A percentile compares a stretch with the other conserved stretches of the same genome.
phyloP scores from a whole-genome alignment of 2,113 vertebrate genomes.

The Amblyopsis rosae region DNA sequence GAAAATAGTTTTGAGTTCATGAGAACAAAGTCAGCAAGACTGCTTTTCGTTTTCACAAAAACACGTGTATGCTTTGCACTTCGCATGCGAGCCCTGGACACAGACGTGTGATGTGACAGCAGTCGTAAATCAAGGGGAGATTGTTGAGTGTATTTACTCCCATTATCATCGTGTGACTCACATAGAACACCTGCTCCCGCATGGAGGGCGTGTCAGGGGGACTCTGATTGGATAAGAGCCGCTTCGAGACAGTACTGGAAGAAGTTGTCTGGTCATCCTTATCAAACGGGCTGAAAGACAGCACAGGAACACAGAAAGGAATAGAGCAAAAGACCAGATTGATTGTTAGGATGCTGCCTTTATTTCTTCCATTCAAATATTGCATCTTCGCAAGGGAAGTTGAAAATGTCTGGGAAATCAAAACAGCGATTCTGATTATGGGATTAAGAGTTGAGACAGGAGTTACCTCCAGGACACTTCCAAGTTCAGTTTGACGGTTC shows the following conservation, averaged over 20 bases:
- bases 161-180: conserved; percentile 75
- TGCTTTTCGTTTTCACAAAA: not conserved
- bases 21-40: conserved; percentile 5
- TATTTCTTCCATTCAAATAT: not conserved
- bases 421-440: not conserved
- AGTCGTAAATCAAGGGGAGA: too few relatives aligned
- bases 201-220: conserved; percentile 96
- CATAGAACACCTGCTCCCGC: conserved; percentile 97
- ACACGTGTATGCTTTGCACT: not conserved
- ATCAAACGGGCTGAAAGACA: conserved; percentile 87
- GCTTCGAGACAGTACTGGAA: conserved; percentile 88
- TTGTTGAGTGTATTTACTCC: not conserved
- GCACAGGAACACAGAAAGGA: not conserved
- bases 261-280: conserved; percentile 93
- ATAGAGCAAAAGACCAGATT: not conserved
- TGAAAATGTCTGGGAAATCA: not conserved
- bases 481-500: conserved; percentile 95
- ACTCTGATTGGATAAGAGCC: conserved; percentile 96
- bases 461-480: conserved; percentile 97
- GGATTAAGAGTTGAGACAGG: not conserved
- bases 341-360: not conserved
- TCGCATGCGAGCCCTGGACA: not conserved
- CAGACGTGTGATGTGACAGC: not conserved
- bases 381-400: not conserved
- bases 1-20: conserved; percentile 9